Evolutionary conservation across 2,113 vertebrate species (phyloP).

Genomic region (Engystomops pustulosus): DNA sequence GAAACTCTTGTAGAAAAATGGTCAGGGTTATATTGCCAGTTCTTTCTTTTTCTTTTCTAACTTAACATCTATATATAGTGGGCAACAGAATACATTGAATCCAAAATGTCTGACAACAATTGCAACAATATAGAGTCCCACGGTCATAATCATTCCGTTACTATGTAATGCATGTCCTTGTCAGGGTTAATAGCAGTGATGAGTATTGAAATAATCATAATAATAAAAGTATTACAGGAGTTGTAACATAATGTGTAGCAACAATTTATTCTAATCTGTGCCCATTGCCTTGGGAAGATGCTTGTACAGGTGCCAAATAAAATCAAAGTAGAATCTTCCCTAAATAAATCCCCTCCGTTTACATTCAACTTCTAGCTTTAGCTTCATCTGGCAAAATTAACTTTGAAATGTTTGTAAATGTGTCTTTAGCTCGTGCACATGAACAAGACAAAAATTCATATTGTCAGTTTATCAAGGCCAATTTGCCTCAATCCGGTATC

Average conservation of each 20-base stretch:
- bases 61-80: slow-evolving; percentile 66
- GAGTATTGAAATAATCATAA: not conserved
- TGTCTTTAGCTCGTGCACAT: too few relatives aligned
- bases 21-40: slow-evolving; percentile 60
- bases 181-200: not conserved
- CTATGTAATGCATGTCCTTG: not conserved
- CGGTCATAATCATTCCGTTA: not conserved
- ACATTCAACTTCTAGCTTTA: too few relatives aligned
- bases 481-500: too few relatives aligned
- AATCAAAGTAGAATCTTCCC: too few relatives aligned
- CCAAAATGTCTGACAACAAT: not conserved
- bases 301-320: too few relatives aligned
- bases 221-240: slow-evolving; percentile 1
- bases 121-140: not conserved
- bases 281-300: not conserved
- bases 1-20: slow-evolving; percentile 73
- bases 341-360: too few relatives aligned
- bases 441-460: too few relatives aligned
- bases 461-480: too few relatives aligned
- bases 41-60: slow-evolving; percentile 46
- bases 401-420: too few relatives aligned
- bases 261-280: too few relatives aligned
- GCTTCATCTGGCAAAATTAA: too few relatives aligned
- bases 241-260: not conserved
- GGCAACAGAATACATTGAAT: slow-evolving; percentile 2